Percentiles rank a stretch among this genome's conserved stretches.
These are phyloP conservation scores for Epistrophe grossulariae DNA, from an alignment of 2,888 invertebrate species.

Conservation along the genomic window DNA sequence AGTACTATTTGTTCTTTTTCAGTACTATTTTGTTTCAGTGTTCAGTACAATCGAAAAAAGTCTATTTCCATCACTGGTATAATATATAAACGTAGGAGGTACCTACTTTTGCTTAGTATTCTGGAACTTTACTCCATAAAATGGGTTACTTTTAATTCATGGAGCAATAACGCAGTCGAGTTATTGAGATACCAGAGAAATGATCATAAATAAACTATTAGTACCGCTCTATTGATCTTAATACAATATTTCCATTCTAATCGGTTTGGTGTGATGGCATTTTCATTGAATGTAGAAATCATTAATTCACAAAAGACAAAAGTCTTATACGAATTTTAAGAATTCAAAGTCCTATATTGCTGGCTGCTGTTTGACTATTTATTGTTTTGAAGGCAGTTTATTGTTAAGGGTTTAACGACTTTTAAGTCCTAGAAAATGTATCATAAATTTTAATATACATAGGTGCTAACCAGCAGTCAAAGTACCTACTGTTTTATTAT, in stretches of 20 bases:
- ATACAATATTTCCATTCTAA: slow-evolving; percentile 28
- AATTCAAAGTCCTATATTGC: background rate
- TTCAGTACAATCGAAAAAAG: too few relatives aligned
- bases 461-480: background rate
- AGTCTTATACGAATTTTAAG: background rate
- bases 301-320: background rate
- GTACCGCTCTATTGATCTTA: slow-evolving; percentile 44
- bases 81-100: background rate
- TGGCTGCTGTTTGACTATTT: background rate
- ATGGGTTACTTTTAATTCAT: slow-evolving; percentile 58
- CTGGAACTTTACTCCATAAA: slow-evolving; percentile 15
- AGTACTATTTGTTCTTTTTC: too few relatives aligned
- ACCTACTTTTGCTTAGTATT: slow-evolving; percentile 33
- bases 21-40: too few relatives aligned
- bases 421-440: background rate
- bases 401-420: background rate
- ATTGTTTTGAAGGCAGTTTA: background rate
- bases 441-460: background rate
- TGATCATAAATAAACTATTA: slow-evolving; percentile 49
- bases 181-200: slow-evolving; percentile 50
- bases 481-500: background rate
- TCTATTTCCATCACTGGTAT: too few relatives aligned
- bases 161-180: slow-evolving; percentile 41
- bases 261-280: slow-evolving; percentile 7
- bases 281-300: slow-evolving; percentile 1